Percentiles rank a stretch among this genome's conserved stretches.
These are phyloP conservation scores for Aldabrachelys gigantea DNA, from an alignment of 2,113 vertebrate genomes.

Conservation along the genomic window DNA sequence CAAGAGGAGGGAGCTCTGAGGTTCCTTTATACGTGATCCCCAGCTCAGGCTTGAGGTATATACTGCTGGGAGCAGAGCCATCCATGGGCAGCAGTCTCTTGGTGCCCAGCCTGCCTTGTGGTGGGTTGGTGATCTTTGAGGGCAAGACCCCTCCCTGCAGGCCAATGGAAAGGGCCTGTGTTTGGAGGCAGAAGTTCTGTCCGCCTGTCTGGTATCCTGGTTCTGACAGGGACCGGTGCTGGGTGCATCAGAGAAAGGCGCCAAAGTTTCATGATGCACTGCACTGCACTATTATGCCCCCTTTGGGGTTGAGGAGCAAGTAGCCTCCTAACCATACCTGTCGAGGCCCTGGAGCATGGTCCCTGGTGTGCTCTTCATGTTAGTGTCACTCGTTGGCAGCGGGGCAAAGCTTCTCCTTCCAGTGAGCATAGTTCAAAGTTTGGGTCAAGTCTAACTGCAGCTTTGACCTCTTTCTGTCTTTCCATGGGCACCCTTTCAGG, in stretches of 20 bases:
- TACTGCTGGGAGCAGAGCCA: neutral
- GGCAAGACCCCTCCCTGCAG: neutral
- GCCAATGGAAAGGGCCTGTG: neutral
- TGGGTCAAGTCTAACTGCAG: too few relatives aligned
- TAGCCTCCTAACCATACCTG: neutral
- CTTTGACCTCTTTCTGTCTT: too few relatives aligned
- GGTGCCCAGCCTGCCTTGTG: neutral
- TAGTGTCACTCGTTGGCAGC: neutral
- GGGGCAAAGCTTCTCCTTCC: neutral
- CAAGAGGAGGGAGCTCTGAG: rapidly evolving
- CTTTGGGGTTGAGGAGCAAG: neutral
- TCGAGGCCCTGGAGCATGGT: neutral
- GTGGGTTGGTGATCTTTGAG: neutral
- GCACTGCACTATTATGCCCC: neutral
- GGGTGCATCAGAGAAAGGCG: neutral
- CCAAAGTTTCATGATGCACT: rapidly evolving
- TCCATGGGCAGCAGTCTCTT: neutral
- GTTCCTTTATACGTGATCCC: rapidly evolving
- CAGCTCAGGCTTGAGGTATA: neutral
- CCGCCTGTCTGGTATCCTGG: neutral
- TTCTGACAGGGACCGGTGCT: neutral
- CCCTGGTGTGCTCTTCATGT: neutral
- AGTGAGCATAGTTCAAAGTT: too few relatives aligned
- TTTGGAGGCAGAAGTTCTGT: neutral
- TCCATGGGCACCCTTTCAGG: too few relatives aligned